phyloP scores from a whole-genome alignment of 2,113 vertebrate genomes.

The Anser cygnoides region DNA sequence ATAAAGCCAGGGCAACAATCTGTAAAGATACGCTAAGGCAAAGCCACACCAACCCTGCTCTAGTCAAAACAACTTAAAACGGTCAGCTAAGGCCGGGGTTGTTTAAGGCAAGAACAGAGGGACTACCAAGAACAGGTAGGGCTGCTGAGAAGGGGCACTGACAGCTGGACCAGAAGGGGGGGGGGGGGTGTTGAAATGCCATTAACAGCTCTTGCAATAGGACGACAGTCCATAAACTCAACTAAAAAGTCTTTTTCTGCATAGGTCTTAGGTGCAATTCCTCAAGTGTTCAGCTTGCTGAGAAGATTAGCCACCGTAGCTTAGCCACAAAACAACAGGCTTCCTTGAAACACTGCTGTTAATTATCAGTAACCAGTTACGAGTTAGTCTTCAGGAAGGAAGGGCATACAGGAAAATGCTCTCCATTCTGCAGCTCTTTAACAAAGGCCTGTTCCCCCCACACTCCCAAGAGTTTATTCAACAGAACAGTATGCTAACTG shows the following conservation, averaged over 20 bases:
- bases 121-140: too few relatives aligned
- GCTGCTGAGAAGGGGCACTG: background rate
- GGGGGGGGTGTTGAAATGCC: background rate
- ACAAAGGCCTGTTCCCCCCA: background rate
- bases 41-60: background rate
- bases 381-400: background rate
- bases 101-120: background rate
- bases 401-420: background rate
- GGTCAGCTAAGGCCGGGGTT: fast-evolving
- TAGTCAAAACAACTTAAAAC: fast-evolving
- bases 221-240: background rate
- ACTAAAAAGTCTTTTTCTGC: background rate
- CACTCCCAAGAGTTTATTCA: background rate
- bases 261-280: background rate
- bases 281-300: background rate
- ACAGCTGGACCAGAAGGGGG: fast-evolving
- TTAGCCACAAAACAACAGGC: background rate
- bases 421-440: background rate
- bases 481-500: background rate
- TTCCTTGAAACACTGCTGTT: background rate
- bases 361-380: background rate
- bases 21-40: background rate
- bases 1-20: background rate
- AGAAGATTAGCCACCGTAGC: background rate
- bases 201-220: background rate